Conservation (phyloP, 2,888 invertebrate species). For the Slavum lentiscoides region DNA sequence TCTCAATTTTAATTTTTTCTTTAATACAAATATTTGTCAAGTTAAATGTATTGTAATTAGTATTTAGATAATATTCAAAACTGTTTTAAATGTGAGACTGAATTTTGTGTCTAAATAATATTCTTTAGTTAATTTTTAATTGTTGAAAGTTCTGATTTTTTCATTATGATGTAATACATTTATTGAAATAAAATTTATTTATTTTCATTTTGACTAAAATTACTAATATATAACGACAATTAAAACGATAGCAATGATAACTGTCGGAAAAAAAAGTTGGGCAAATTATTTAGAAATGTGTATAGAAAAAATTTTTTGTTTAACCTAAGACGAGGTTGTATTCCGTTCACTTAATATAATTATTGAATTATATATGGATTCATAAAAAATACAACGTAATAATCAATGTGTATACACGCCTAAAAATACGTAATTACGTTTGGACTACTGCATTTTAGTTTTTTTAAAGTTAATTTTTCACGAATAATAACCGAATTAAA, state of each 20-base stretch:
- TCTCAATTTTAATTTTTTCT: not conserved
- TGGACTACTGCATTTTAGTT: too few species aligned
- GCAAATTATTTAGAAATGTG: too few species aligned
- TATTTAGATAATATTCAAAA: slow-evolving; percentile 8
- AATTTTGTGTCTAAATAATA: slow-evolving; percentile 24
- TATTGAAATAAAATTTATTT: slow-evolving; percentile 18
- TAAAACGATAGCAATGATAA: not conserved
- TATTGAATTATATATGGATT: too few species aligned
- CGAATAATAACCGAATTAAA: too few species aligned
- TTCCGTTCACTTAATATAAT: too few species aligned
- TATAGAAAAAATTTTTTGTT: too few species aligned
- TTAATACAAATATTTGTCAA: not conserved
- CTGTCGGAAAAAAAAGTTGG: not conserved
- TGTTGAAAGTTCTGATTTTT: slow-evolving; percentile 17
- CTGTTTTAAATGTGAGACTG: slow-evolving; percentile 39
- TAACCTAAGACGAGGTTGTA: too few species aligned
- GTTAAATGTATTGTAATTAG: slow-evolving; percentile 7
- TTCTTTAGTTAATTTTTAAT: slow-evolving; percentile 26
- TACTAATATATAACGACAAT: not conserved
- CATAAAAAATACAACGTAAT: too few species aligned
- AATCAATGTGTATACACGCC: too few species aligned
- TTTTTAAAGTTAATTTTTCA: too few species aligned
- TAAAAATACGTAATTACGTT: too few species aligned
- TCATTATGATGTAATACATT: slow-evolving; percentile 22
- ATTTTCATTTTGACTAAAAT: not conserved